Evolutionary conservation across 2,888 invertebrate genomes (phyloP).

Genomic region (Anoncus sp.): DNA sequence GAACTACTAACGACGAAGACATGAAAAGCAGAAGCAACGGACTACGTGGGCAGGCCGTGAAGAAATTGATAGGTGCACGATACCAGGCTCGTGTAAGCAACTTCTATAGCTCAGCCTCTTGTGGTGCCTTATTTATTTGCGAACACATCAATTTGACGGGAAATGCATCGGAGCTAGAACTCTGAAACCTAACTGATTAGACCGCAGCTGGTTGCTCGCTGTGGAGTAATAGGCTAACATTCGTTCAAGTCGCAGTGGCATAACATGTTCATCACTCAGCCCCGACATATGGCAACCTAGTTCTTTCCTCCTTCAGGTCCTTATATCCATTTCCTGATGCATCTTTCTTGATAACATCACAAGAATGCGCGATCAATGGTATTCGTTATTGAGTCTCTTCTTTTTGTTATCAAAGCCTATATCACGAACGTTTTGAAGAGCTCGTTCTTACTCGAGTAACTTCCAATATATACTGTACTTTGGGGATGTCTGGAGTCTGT

Average conservation of each 20-base stretch:
- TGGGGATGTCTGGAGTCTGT: neutral
- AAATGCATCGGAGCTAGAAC: conserved; percentile 42
- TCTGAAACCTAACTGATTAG: conserved; percentile 39
- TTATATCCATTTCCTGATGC: conserved; percentile 35
- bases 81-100: conserved; percentile 33
- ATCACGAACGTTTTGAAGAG: neutral
- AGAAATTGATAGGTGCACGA: conserved; percentile 57
- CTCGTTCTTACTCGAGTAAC: neutral
- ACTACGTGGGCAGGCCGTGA: conserved; percentile 43
- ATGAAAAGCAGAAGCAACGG: conserved; percentile 38
- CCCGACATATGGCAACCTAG: conserved; percentile 29
- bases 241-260: conserved; percentile 23
- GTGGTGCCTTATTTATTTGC: conserved; percentile 55
- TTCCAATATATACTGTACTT: conserved; percentile 22
- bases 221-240: conserved; percentile 33
- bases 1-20: conserved; percentile 21
- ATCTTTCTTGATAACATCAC: conserved; percentile 15
- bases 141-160: conserved; percentile 48
- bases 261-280: conserved; percentile 56
- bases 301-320: conserved; percentile 20
- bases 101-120: conserved; percentile 36
- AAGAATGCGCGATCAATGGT: conserved; percentile 38
- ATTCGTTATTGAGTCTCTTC: conserved; percentile 10
- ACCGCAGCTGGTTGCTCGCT: conserved; percentile 29
- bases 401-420: conserved; percentile 18